These are phyloP conservation scores for Antechinus stuartii DNA, from an alignment of 2,113 vertebrate species.

Conservation along the genomic window DNA sequence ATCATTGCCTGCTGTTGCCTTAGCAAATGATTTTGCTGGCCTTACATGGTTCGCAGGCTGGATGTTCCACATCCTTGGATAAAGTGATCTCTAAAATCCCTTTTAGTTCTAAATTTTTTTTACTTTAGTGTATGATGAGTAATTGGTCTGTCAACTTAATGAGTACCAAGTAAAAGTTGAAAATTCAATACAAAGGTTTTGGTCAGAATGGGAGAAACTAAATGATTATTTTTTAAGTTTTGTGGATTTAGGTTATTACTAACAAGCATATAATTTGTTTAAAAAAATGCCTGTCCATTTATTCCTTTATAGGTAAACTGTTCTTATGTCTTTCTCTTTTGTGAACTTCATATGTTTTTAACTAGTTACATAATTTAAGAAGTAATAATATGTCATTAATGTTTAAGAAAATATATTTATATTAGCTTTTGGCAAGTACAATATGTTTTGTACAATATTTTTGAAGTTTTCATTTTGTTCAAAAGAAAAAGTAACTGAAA, in stretches of 20 bases:
- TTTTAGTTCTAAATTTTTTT: background rate
- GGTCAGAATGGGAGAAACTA: slow-evolving; percentile 6
- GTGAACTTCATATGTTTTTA: slow-evolving; percentile 44
- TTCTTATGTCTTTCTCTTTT: slow-evolving; percentile 52
- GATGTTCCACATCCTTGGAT: background rate
- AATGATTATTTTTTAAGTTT: slow-evolving; percentile 38
- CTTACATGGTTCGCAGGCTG: no score
- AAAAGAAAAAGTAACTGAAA: slow-evolving; percentile 17
- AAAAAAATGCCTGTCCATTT: slow-evolving; percentile 36
- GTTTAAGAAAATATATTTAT: slow-evolving; percentile 8
- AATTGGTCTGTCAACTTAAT: background rate
- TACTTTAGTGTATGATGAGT: background rate
- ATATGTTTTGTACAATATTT: background rate
- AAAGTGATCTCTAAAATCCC: background rate
- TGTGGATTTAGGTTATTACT: background rate
- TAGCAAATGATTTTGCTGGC: no score
- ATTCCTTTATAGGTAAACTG: slow-evolving; percentile 50
- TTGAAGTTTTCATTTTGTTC: background rate
- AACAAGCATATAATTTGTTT: background rate
- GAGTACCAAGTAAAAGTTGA: background rate
- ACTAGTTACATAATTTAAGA: slow-evolving; percentile 51
- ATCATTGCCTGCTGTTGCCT: no score
- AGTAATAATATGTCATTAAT: slow-evolving; percentile 49
- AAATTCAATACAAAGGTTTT: background rate
- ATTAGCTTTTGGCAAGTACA: slow-evolving; percentile 31